Base-by-base conservation (phyloP, 2,888 invertebrate genomes). In the Tachina lurida region DNA sequence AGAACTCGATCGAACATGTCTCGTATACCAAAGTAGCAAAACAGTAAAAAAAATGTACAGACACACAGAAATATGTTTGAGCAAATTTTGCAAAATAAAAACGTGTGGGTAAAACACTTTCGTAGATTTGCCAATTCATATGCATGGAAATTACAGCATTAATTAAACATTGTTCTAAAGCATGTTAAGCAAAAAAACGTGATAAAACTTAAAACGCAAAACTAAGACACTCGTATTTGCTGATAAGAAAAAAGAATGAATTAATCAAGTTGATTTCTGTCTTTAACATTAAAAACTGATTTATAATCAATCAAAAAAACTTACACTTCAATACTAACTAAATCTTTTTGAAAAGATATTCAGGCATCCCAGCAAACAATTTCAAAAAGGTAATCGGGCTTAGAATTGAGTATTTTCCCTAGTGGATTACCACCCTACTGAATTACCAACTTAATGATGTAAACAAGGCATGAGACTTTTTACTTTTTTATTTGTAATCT, bases 141-240 rank as follows among this genome's bases (percentile, higher is more conserved):
- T 62, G 43, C 22, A 41, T 52, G 43, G 10, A 67, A 68, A 63
- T 22, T 68, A n/a, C 67, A 49, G 31, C 39, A 52, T 45, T 76
- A 76, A 80, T 76, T 80, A 73, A 39, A 87, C 90, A 90, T 86
- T 88, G 88, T 86, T 31, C 84, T 87, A 84, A 87, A 87, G 79
- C 83, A 67, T 77, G 73, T 86, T 87, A 31, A 31, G 31, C 84
- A 73, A 62, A 65, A 22, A 82, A 86, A 88, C 76, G 81, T 84
- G 88, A 77, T 60, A n/a, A 52, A 75, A 47, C 58, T 60, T 52
- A 43, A 39, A 31, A 39, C 15, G 4, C 31, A 31, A 31, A 31
- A 31, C 31, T 31, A 31, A 31, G 7, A 1, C 5, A 17, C 17
- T 10, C 9, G 31, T n/a, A 31, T 39, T 49, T 22, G 47, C 15